Evolutionary conservation across 2,113 vertebrate genomes (phyloP), one percentile per base, ranked within the genome.

Genomic region (Amphilophus citrinellus): DNA sequence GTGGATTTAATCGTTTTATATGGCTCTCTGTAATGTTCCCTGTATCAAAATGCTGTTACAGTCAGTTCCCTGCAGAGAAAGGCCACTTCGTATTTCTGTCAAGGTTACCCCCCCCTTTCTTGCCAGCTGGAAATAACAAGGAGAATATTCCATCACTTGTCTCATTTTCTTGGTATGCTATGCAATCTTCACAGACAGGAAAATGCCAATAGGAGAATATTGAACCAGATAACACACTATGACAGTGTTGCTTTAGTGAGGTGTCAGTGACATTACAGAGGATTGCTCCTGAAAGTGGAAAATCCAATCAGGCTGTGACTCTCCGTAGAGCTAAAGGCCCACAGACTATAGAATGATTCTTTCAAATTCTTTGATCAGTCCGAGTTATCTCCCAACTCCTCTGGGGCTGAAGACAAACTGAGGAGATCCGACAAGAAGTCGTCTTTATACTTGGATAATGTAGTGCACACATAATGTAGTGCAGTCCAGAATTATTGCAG

Each of bases 241-340:
- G 90, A 88, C 90, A 86, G 84, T 87, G 87, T 87, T 86, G 87
- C 81, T 92, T 92, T 80, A 88, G 84, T 24, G 78, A 87, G 80
- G 81, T 88, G 89, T 86, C 89, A 56, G 66, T 90, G 85, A 89
- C 84, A 89, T 88, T 89, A 93, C 61, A 65, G 86, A 89, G 84
- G 82, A 93, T 86, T 82, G 85, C 80, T 91, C 86, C 89, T 79
- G 78, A 87, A 92, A 89, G 93, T 91, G 85, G 86, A 88, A 93
- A 94, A 94, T 93, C 92, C 92, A 94, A 93, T 94, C 88, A 89
- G 71, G 73, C 83, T 44, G 47, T 90, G 85, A 85, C 85, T 85
- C 83, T 87, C 88, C 84, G 42, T 15, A 65, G 62, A 89, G 83
- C 76, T 50, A 60, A 88, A 86, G 82, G 83, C 62, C 80, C 57